Evolutionary conservation across 1,140 invertebrate genomes (phyloP).

Genomic region (Ditylenchus dipsaci): DNA sequence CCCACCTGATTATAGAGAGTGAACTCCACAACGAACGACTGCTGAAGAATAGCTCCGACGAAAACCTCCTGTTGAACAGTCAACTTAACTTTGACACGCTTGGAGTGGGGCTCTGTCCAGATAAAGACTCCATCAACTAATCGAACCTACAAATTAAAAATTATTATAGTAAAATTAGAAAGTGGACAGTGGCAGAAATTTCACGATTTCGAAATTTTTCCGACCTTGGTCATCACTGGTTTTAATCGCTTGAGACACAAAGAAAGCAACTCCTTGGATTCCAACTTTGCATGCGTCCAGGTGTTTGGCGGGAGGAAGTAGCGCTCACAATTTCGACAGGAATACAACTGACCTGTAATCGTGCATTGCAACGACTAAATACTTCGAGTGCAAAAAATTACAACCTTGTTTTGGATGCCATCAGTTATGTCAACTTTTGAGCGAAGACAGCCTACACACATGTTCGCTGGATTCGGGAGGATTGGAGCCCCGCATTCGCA

Average conservation of each 20-base stretch:
- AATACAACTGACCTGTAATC: conserved; percentile 60
- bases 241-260: conserved; percentile 90
- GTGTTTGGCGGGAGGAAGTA: conserved; percentile 86
- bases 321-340: conserved; percentile 63
- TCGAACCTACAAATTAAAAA: conserved; percentile 31
- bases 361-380: neutral
- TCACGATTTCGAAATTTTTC: too few species aligned
- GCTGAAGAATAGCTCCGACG: conserved; percentile 66
- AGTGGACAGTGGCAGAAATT: neutral
- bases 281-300: conserved; percentile 81
- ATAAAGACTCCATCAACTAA: conserved; percentile 91
- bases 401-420: conserved; percentile 83
- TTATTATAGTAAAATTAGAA: neutral
- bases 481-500: too few species aligned
- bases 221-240: conserved; percentile 72
- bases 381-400: neutral
- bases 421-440: conserved; percentile 88
- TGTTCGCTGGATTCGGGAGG: conserved; percentile 65
- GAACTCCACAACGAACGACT: conserved; percentile 90
- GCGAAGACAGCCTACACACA: conserved; percentile 88
- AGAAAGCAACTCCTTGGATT: conserved; percentile 84
- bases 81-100: conserved; percentile 90
- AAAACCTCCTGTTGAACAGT: conserved; percentile 87
- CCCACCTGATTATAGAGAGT: conserved; percentile 72
- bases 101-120: conserved; percentile 99